These are phyloP conservation scores for Grammomys dolichurus DNA, from an alignment of 2,113 vertebrate genomes.

Conservation along the genomic window DNA sequence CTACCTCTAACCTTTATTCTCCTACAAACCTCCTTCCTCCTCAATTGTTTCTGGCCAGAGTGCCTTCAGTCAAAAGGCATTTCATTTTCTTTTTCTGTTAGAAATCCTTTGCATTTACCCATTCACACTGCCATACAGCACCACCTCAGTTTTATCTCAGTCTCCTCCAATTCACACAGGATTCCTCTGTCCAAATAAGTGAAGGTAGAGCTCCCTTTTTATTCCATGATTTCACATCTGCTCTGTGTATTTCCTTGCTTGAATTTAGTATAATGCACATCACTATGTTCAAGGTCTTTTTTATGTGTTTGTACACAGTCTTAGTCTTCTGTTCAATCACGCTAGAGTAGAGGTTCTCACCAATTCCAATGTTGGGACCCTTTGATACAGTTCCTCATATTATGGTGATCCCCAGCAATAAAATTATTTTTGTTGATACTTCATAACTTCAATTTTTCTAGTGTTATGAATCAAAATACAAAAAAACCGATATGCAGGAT, in stretches of 20 bases:
- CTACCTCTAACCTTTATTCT: background rate
- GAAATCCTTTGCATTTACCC: background rate
- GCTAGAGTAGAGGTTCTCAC: background rate
- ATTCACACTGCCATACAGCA: background rate
- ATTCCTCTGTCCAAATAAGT: background rate
- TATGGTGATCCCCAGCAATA: background rate
- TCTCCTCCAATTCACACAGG: background rate
- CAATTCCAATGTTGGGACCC: background rate
- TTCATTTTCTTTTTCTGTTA: background rate
- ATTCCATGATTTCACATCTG: background rate
- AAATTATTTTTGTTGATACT: background rate
- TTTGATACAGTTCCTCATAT: background rate
- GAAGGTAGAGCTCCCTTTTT: background rate
- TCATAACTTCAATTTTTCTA: background rate
- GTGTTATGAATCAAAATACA: background rate
- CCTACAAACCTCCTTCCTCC: background rate
- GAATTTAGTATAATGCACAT: background rate
- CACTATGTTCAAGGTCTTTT: background rate
- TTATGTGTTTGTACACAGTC: background rate
- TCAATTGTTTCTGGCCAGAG: background rate
- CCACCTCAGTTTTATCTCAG: background rate
- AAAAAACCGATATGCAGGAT: background rate
- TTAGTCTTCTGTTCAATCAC: background rate
- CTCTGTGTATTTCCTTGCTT: slow-evolving; percentile 22
- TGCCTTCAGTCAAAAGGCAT: background rate